Evolutionary conservation across 2,113 vertebrate genomes (phyloP).

Genomic region (Tyto alba): DNA sequence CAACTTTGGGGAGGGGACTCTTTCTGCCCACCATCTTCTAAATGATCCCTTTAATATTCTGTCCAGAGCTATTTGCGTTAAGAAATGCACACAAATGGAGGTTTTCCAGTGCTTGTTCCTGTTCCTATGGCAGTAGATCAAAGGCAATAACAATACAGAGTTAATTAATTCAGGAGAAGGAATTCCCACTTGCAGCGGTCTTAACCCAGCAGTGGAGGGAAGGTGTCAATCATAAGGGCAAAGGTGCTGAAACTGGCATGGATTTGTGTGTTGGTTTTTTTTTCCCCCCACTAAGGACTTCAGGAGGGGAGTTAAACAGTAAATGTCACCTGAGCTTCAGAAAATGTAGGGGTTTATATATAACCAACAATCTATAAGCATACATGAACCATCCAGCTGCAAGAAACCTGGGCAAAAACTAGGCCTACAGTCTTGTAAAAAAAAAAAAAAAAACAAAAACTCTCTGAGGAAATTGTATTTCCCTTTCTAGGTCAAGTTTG

Average conservation of each 20-base stretch:
- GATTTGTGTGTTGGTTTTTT: not conserved
- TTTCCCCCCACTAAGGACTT: not conserved
- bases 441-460: too few relatives aligned
- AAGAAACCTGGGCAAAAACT: not conserved
- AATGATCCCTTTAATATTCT: slow-evolving; percentile 17
- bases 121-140: slow-evolving; percentile 60
- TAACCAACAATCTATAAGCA: not conserved
- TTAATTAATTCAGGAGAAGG: slow-evolving; percentile 55
- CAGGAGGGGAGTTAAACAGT: not conserved
- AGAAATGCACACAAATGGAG: slow-evolving; percentile 24
- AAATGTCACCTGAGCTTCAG: not conserved
- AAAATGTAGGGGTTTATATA: not conserved
- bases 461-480: not conserved
- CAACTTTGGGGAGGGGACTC: not conserved
- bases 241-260: not conserved
- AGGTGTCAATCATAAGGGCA: slow-evolving; percentile 23
- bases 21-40: slow-evolving; percentile 14
- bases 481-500: not conserved
- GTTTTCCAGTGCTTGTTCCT: not conserved
- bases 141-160: slow-evolving; percentile 42
- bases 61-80: slow-evolving; percentile 7
- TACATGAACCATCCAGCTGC: not conserved
- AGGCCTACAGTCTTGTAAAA: not conserved
- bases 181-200: slow-evolving; percentile 45
- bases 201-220: slow-evolving; percentile 22